A percentile compares a stretch with the other conserved stretches of the same genome.
Evolutionary conservation across 2,888 invertebrate genomes (phyloP).

Genomic region (Eupelmus urozonus): DNA sequence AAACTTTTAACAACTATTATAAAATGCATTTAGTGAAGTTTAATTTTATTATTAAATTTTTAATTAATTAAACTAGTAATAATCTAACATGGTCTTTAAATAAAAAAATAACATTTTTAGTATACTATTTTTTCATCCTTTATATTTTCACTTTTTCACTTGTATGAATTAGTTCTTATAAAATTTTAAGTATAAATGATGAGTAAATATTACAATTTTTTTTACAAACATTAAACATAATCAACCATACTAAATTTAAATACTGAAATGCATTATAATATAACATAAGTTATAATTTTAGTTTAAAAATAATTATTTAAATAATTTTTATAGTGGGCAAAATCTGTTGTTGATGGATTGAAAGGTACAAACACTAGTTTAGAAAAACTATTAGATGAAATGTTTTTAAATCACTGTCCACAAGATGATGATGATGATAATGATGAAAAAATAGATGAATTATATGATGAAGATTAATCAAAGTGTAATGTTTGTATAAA

Average conservation of each 20-base stretch:
- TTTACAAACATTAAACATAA: no score
- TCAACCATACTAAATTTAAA: no score
- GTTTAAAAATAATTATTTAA: not conserved
- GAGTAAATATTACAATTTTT: not conserved
- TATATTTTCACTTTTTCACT: no score
- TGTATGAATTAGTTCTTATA: no score
- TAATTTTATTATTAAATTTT: not conserved
- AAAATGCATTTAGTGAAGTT: not conserved
- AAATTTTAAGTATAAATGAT: not conserved
- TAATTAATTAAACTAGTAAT: not conserved
- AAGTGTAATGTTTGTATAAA: conserved; percentile 30
- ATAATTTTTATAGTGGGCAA: conserved; percentile 80
- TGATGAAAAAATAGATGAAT: conserved; percentile 31
- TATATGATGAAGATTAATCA: conserved; percentile 19
- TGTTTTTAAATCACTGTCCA: conserved; percentile 74
- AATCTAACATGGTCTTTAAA: no score
- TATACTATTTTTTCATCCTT: no score
- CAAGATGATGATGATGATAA: conserved; percentile 50
- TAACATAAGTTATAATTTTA: not conserved
- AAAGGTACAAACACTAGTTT: conserved; percentile 81
- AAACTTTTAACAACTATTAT: not conserved
- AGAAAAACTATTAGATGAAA: conserved; percentile 80
- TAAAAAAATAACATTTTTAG: no score
- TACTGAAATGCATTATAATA: not conserved
- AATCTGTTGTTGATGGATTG: conserved; percentile 82